Evolutionary conservation across 2,888 invertebrate genomes (phyloP).

Genomic region (Caenorhabditis afra): DNA sequence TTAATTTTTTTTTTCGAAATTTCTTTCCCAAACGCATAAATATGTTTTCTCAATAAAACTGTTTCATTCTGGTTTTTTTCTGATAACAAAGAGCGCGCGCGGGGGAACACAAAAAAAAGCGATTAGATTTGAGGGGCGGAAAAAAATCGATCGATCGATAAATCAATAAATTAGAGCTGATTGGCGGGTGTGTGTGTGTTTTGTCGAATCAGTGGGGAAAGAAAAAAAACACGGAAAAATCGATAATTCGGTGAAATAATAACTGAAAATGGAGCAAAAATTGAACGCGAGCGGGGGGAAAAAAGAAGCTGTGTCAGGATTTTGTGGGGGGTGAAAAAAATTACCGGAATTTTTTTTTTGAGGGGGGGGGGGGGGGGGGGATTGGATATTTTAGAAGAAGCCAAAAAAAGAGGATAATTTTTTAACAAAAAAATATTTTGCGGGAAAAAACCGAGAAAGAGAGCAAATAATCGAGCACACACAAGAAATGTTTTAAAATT

Average conservation of each 20-base stretch:
- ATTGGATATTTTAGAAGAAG: no score
- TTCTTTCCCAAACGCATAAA: conserved; percentile 4
- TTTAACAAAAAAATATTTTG: no score
- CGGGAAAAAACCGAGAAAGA: conserved; percentile 21
- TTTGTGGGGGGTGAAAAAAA: no score
- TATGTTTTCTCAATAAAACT: no score
- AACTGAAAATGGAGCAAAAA: conserved; percentile 34
- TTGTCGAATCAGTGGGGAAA: conserved; percentile 36
- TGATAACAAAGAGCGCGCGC: no score
- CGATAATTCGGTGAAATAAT: conserved; percentile 2
- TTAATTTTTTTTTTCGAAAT: conserved; percentile 1
- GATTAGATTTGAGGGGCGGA: neutral
- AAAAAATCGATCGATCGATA: neutral
- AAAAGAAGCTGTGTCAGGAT: no score
- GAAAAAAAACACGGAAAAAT: neutral
- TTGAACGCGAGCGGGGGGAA: neutral
- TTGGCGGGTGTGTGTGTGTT: neutral
- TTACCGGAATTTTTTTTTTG: no score
- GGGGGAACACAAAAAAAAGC: neutral
- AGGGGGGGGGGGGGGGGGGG: no score
- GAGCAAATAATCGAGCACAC: conserved; percentile 26
- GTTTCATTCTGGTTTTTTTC: no score
- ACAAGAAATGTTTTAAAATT: conserved; percentile 8
- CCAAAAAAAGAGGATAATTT: no score
- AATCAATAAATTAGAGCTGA: conserved; percentile 24